These are phyloP conservation scores for Strix uralensis DNA, from an alignment of 2,113 vertebrate genomes.

Conservation along the genomic window DNA sequence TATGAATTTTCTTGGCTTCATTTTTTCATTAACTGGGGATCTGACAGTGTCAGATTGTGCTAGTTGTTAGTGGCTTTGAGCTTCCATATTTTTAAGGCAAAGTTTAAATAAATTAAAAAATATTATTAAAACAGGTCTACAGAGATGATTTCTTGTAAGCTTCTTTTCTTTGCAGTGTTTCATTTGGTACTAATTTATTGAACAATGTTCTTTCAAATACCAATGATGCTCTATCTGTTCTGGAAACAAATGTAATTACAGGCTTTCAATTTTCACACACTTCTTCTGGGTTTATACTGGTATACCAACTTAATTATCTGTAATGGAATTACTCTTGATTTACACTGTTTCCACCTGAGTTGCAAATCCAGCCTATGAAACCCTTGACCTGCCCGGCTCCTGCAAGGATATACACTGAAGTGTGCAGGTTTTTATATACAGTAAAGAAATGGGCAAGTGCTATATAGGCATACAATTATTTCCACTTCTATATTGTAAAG, in stretches of 20 bases:
- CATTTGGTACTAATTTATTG: conserved; percentile 43
- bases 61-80: not conserved
- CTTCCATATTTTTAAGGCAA: not conserved
- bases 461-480: not conserved
- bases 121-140: not conserved
- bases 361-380: not conserved
- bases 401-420: not conserved
- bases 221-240: not conserved
- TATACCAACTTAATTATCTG: conserved; percentile 1
- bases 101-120: not conserved
- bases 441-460: not conserved
- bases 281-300: not conserved
- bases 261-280: conserved; percentile 10
- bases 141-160: not conserved
- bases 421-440: not conserved
- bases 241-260: conserved; percentile 62
- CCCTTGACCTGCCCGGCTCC: not conserved
- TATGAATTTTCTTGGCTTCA: not conserved
- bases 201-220: conserved; percentile 33
- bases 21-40: not conserved
- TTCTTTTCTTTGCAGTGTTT: not conserved
- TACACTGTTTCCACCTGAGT: not conserved
- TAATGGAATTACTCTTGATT: conserved; percentile 29
- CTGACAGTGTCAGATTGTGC: not conserved
- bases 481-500: conserved; percentile 13